These are phyloP conservation scores for Harpagoxenus sublaevis DNA, from an alignment of 2,888 invertebrate genomes.

Conservation along the genomic window DNA sequence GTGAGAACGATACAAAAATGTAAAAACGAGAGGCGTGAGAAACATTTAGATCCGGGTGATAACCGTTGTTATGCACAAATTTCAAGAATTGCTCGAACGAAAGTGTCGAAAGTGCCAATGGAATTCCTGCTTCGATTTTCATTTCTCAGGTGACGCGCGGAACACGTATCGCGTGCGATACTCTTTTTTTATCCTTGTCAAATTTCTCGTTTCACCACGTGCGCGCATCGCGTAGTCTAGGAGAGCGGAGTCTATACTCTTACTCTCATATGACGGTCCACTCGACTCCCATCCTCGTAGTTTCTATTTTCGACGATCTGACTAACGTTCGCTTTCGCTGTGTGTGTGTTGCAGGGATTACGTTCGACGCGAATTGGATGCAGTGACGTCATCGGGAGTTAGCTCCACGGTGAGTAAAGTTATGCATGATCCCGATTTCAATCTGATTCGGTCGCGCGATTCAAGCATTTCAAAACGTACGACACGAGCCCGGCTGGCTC, in stretches of 20 bases:
- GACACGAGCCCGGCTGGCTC: not conserved
- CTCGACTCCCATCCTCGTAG: slow-evolving; percentile 41
- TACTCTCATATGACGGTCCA: slow-evolving; percentile 29
- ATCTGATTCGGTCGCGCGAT: slow-evolving; percentile 17
- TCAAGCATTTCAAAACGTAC: slow-evolving; percentile 17
- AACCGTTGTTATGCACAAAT: not conserved
- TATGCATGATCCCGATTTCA: slow-evolving; percentile 36
- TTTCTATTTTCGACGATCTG: slow-evolving; percentile 54
- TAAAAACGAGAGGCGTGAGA: not conserved
- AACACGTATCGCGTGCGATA: not conserved
- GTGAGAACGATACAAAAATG: not conserved
- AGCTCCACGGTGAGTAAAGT: slow-evolving; percentile 64
- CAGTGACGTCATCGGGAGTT: slow-evolving; percentile 71
- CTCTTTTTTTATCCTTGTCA: slow-evolving; percentile 2
- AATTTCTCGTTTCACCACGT: slow-evolving; percentile 21
- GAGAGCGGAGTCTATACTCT: slow-evolving; percentile 8
- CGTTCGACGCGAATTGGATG: slow-evolving; percentile 70
- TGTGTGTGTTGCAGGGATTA: slow-evolving; percentile 70
- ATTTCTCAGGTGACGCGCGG: not conserved
- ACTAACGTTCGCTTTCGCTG: slow-evolving; percentile 47
- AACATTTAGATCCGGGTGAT: not conserved
- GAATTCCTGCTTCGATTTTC: slow-evolving; percentile 10
- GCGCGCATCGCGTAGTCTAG: slow-evolving; percentile 35
- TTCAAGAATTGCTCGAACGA: not conserved
- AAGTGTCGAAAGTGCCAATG: not conserved